Evolutionary conservation across 2,797 vertebrate species (phyloP), one percentile per base, ranked within the genome.

Genomic region (Poliocrania exsul): DNA sequence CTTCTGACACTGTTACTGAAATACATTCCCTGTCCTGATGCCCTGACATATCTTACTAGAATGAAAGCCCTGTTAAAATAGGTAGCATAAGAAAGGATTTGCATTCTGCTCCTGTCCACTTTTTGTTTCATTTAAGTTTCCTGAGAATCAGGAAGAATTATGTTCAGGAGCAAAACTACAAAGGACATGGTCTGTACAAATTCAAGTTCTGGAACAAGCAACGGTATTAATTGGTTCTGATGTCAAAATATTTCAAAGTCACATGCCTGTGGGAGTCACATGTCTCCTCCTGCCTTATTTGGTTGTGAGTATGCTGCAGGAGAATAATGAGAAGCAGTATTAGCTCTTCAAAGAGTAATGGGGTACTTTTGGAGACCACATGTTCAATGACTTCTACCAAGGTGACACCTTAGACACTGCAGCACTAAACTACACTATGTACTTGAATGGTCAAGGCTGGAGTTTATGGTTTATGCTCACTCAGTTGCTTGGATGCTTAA

Each of bases 231-330:
- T 90, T 75, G 16, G 8, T 40, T 81, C 25, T 79, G 42, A 42
- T 75, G 33, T 87, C 53, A 87, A 69, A 92, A 78, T 79, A 94
- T 51, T 89, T 87, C 81, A 58, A 88, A 86, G 53, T 71, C 61
- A 67, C 17, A 23, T 37, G 44, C 72, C 88, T 88, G 5, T 74
- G 88, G 47, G 86, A 92, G 38, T 78, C 62, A 40, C 37, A 18
- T 37, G 19, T 61, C 37, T 89, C 31, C 50, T 95, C 35, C 78
- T 81, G 58, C 38, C 71, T 50, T 91, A 64, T 83, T 85, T 85
- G 54, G 29, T 60, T 85, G 46, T 70, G 60, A 61, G 54, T 77
- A n/a, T 69, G 66, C 86, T 83, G 35, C 72, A 56, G 90, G 49
- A 91, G 40, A 71, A 66, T 81, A 74, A 78, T 29, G n/a, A 91